Evolutionary conservation across 64 coral and sea anemone species (phyloP), one percentile per base, ranked within the genome.

Genomic region (Anthopleura sola): DNA sequence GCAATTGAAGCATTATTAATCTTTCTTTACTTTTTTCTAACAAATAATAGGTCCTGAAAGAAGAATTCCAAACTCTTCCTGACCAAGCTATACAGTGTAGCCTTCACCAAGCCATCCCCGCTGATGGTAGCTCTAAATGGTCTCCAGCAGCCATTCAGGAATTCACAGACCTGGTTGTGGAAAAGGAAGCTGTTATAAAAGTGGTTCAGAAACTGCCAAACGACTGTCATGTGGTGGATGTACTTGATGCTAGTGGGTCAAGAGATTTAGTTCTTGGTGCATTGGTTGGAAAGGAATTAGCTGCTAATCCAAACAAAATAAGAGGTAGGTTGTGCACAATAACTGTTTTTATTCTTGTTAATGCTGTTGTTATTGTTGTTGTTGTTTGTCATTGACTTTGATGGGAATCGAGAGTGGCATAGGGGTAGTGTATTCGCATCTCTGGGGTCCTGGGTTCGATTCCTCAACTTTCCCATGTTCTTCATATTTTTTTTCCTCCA

Each of bases 101-200:
- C 54, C 32, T 85, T 19, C 75, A 58, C 24, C 36, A 79, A 79
- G 76, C 44, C 15, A 24, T 48, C 24, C 76, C 76, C 47, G 31
- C 37, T 44, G 76, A 79, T 47, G 51, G 64, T 57, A 74, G 49
- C 40, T 39, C 80, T 36, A 20, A 21, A 47, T 82, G 82, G 23
- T 53, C 66, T 19, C 81, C 84, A 55, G 57, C 76, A 12, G 76
- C 76, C 24, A 46, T 44, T 2, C 5, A 38, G 20, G 37, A 38
- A 28, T 90, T 90, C 69, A 84, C 75, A 47, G 88, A 85, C 33
- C 64, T 90, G 32, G 77, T 89, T 7, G 44, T 89, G 69, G 87
- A 93, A 21, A 66, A 86, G 49, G 92, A 89, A 82, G 66, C 55
- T 21, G 16, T 74, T 18, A 89, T 75, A 24, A 83, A 86, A 82